phyloP scores from a whole-genome alignment of 2,797 vertebrate species.

The Hypotaenidia philippensis region DNA sequence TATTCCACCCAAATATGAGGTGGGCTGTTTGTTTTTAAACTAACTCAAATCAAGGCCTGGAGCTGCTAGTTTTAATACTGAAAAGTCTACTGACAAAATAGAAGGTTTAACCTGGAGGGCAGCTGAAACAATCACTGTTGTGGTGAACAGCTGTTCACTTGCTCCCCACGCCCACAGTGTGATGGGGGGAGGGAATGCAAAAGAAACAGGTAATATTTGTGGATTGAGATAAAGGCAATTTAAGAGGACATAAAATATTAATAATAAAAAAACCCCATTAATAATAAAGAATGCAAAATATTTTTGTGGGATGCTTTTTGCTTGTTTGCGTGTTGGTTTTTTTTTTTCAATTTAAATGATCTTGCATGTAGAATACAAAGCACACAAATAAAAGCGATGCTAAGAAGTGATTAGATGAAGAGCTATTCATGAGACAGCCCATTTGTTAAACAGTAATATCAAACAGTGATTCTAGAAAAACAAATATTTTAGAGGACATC shows the following conservation, averaged over 20 bases:
- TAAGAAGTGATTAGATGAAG: background rate
- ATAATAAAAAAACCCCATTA: too few relatives aligned
- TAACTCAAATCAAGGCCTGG: background rate
- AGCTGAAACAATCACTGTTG: too few relatives aligned
- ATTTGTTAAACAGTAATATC: background rate
- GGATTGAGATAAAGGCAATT: too few relatives aligned
- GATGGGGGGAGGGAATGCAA: too few relatives aligned
- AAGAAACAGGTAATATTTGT: too few relatives aligned
- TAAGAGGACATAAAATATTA: too few relatives aligned
- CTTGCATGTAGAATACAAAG: background rate
- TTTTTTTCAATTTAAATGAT: background rate
- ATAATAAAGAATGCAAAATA: background rate
- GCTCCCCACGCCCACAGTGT: too few relatives aligned
- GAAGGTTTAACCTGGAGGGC: background rate
- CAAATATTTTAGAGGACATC: background rate
- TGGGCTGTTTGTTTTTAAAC: background rate
- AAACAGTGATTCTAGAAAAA: background rate
- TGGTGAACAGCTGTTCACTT: too few relatives aligned
- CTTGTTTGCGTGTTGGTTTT: background rate
- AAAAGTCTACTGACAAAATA: background rate
- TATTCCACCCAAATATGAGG: background rate
- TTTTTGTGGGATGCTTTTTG: rapidly evolving
- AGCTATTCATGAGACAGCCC: background rate
- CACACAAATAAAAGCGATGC: background rate
- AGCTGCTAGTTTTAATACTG: background rate